These are phyloP conservation scores for Drosophila mulleri DNA, from an alignment of 2,888 invertebrate genomes.

Conservation along the genomic window DNA sequence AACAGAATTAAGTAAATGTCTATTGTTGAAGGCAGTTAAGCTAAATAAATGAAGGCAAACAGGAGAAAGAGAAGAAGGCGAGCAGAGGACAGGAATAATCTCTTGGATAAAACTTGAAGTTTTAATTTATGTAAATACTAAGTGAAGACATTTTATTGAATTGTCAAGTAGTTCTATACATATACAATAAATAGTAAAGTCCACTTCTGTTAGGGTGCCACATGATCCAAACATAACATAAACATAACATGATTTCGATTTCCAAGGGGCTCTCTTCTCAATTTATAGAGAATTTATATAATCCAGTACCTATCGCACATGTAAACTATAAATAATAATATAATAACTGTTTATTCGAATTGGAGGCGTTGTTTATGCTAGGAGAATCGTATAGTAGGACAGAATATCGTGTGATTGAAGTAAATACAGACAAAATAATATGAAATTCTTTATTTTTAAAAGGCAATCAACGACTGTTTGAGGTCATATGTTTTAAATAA, in stretches of 20 bases:
- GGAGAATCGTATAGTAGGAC: background rate
- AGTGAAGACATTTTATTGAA: slow-evolving; percentile 7
- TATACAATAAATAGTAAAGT: background rate
- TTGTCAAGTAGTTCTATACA: background rate
- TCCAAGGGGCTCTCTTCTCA: background rate
- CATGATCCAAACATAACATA: too few species aligned
- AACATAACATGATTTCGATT: background rate
- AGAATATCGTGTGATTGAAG: background rate
- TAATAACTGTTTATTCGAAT: background rate
- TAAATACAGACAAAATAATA: background rate
- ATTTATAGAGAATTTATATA: background rate
- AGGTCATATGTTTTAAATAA: too few species aligned
- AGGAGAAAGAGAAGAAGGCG: background rate
- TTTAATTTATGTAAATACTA: slow-evolving; percentile 31
- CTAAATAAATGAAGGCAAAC: slow-evolving; percentile 6
- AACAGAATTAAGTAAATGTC: slow-evolving; percentile 53
- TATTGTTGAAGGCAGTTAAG: slow-evolving; percentile 36
- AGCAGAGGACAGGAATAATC: background rate
- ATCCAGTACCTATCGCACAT: background rate
- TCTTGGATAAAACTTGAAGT: background rate
- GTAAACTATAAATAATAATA: background rate
- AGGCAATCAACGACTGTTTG: too few species aligned
- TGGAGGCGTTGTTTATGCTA: background rate
- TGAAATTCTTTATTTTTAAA: background rate
- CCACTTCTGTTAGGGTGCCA: background rate